phyloP scores from a whole-genome alignment of 2,113 vertebrate species.

The Nycticryphes semicollaris region DNA sequence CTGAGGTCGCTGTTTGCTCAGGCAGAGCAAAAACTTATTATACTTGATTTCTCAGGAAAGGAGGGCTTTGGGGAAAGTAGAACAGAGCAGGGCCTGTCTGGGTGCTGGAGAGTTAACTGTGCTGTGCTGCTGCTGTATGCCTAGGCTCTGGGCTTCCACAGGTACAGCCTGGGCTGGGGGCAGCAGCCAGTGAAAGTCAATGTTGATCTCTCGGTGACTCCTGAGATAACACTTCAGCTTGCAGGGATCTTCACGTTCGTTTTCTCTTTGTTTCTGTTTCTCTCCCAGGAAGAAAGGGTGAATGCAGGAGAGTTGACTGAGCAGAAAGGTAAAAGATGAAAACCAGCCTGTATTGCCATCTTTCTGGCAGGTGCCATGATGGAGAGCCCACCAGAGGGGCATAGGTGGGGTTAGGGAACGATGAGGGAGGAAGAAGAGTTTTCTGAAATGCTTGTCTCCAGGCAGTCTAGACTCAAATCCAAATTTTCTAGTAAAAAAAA shows the following conservation, averaged over 20 bases:
- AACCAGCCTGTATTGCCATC: background rate
- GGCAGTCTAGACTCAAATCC: background rate
- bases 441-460: background rate
- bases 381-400: background rate
- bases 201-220: background rate
- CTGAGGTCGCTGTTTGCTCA: background rate
- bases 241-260: background rate
- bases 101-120: background rate
- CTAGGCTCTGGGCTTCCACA: background rate
- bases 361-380: background rate
- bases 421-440: background rate
- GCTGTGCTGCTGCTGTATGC: background rate
- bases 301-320: background rate
- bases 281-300: background rate
- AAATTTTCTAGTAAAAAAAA: background rate
- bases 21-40: background rate
- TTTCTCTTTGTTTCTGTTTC: background rate
- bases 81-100: background rate
- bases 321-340: background rate
- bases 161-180: background rate
- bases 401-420: background rate
- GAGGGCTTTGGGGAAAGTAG: background rate
- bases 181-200: background rate
- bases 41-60: background rate
- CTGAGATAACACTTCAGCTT: background rate